Evolutionary conservation across 2,797 vertebrate genomes (phyloP), one percentile per base, ranked within the genome.

Genomic region (Phoxinus dragarum): DNA sequence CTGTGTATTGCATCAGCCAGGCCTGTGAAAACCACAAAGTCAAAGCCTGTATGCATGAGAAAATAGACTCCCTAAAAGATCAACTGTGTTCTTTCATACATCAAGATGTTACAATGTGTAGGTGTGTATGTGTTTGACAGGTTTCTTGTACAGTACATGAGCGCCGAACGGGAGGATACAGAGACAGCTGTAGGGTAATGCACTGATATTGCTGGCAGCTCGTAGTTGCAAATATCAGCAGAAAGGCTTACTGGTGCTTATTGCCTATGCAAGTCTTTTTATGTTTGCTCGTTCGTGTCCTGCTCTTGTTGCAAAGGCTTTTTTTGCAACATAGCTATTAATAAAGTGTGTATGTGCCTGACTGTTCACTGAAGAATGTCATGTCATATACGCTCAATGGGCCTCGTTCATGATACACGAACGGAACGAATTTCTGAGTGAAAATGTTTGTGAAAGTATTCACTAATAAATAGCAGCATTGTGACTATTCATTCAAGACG

Each of bases 191-290:
- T 90, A 93, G 90, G 88, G 93, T 90, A 71, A 91, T 81, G 90
- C 66, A 81, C 90, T 94, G 92, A 94, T 93, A 93, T 92, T 93
- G 90, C 90, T 93, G 91, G 86, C 84, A 52, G 84, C 89, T 85
- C 54, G 36, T 44, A 72, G 87, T 92, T 94, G 89, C 89, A 93
- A 93, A 92, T 93, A 94, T 93, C 93, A 95, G 92, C 88, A 93
- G 93, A 94, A 94, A 94, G 92, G 89, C 89, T 94, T 93, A 91
- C 38, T 79, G 34, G 90, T 92, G 89, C 82, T 84, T 89, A 89
- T 84, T 91, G 90, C 88, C 91, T 90, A 86, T 90, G 86, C 92
- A 92, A 93, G 89, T 84, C 89, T 93, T 94, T 94, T 90, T 92
- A 84, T 92, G 88, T 86, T 84, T 93, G 85, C 88, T 87, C 87